Evolutionary conservation across 1,140 invertebrate species (phyloP).

Genomic region (Hylaeus volcanicus): DNA sequence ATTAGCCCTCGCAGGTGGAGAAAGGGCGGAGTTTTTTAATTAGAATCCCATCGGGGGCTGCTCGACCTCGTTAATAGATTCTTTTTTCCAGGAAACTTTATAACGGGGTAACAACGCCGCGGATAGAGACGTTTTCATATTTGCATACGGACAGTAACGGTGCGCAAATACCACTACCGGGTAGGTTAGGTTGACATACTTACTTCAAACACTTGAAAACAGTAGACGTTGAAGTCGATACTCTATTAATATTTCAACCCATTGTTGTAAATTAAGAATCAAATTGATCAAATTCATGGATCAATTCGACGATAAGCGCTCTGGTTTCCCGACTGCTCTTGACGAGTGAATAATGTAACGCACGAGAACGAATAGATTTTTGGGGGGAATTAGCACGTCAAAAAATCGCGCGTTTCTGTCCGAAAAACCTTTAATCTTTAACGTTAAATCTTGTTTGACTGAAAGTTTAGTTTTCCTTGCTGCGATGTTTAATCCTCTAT

Average conservation of each 20-base stretch:
- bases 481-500: background rate
- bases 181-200: background rate
- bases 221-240: too few relatives aligned
- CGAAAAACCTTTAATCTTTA: slow-evolving; percentile 28
- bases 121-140: slow-evolving; percentile 48
- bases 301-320: background rate
- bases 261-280: background rate
- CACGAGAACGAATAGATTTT: background rate
- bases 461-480: background rate
- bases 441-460: slow-evolving; percentile 13
- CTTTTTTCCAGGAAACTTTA: slow-evolving; percentile 42
- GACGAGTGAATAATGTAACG: slow-evolving; percentile 13
- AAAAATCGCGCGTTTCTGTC: slow-evolving; percentile 5
- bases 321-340: slow-evolving; percentile 5
- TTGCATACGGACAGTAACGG: slow-evolving; percentile 26
- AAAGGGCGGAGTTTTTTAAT: slow-evolving; percentile 56
- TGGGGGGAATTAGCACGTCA: background rate
- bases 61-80: slow-evolving; percentile 63
- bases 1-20: slow-evolving; percentile 55
- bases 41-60: slow-evolving; percentile 57
- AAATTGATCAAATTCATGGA: background rate
- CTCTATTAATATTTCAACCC: too few relatives aligned
- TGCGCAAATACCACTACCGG: slow-evolving; percentile 20
- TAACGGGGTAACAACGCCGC: slow-evolving; percentile 40
- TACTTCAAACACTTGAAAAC: background rate